Evolutionary conservation across 2,888 invertebrate genomes (phyloP), one percentile per base, ranked within the genome.

Genomic region (Mimas tiliae): DNA sequence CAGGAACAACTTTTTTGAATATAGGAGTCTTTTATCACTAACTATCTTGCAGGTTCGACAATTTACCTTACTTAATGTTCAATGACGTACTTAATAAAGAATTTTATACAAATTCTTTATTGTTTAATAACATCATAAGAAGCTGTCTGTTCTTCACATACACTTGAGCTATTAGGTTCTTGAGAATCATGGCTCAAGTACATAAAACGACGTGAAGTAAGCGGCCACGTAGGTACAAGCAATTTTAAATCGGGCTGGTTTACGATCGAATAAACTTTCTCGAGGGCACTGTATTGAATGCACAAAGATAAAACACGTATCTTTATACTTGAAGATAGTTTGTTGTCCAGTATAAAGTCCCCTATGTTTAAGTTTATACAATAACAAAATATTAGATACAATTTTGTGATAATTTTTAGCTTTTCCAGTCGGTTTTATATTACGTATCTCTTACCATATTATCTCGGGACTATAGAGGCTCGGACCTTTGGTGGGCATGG

Each of bases 201-300:
- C 34, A 55, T 55, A 34, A 55, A 55, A 33, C 55, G 33, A 55
- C 14, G 51, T 21, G n/a, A 8, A n/a, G 55, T 34, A 55, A 55
- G 21, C 51, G 51, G n/a, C n/a, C 55, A 55, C 55, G 55, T 55
- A 34, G n/a, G n/a, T n/a, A n/a, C n/a, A 55, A 9, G 55, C 55
- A 55, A 55, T 55, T 53, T 55, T 55, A 55, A 55, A 55, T 34
- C 55, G n/a, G 34, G 55, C 14, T 55, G 34, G 33, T 34, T 55
- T 55, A 55, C 55, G 55, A 55, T 55, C 34, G 9, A 34, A 55
- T 55, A 34, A 55, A 55, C 14, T 34, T 34, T n/a, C 34, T 55
- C 55, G n/a, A 34, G 55, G 16, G 55, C 34, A 42, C n/a, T 45
- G 42, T 50, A 45, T 62, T 47, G 47, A 48, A 58, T 65, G 19